phyloP scores from a whole-genome alignment of 2,113 vertebrate genomes.

The Podarcis cretensis region DNA sequence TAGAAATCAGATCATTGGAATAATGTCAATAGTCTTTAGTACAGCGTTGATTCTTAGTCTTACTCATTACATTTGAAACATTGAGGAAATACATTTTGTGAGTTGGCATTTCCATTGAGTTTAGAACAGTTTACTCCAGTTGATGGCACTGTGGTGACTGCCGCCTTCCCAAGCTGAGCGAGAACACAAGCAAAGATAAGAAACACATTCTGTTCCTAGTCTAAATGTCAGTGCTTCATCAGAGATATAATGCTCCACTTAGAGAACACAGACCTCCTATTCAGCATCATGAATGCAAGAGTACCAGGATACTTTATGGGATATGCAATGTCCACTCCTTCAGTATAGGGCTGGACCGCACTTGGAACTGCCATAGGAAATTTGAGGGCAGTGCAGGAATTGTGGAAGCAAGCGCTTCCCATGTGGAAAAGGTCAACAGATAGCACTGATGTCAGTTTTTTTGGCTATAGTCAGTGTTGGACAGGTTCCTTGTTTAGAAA shows the following conservation, averaged over 20 bases:
- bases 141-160: neutral
- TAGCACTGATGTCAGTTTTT: neutral
- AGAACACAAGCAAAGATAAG: constrained; percentile 16
- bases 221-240: constrained; percentile 52
- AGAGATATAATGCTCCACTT: constrained; percentile 6
- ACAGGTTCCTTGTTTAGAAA: constrained; percentile 10
- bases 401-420: neutral
- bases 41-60: constrained; percentile 55
- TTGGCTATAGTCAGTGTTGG: neutral
- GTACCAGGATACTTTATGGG: neutral
- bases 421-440: accelerated
- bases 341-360: neutral
- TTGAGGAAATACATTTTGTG: constrained; percentile 65
- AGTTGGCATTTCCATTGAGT: constrained; percentile 60
- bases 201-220: neutral
- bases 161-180: neutral
- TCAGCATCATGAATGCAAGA: neutral
- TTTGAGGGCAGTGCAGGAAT: accelerated
- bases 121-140: constrained; percentile 14
- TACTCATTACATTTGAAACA: constrained; percentile 44
- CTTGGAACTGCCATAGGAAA: neutral
- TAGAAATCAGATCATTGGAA: constrained; percentile 41
- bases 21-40: constrained; percentile 27
- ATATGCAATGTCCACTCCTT: neutral
- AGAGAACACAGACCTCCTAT: constrained; percentile 11